Evolutionary conservation across 2,113 vertebrate genomes (phyloP).

Genomic region (Thymallus thymallus): DNA sequence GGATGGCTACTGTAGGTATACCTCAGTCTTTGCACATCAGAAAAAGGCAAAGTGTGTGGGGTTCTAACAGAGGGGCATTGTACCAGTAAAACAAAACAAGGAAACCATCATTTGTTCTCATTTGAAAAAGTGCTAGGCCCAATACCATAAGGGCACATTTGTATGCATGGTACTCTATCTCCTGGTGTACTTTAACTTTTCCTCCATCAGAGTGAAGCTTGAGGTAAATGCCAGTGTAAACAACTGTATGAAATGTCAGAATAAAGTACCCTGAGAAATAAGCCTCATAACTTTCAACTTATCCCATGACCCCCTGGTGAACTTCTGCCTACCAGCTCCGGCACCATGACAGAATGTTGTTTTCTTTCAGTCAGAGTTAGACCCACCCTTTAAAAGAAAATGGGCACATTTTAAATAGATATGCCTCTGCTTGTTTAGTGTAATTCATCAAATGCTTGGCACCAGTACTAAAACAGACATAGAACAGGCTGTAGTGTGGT

Average conservation of each 20-base stretch:
- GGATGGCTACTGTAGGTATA: too few relatives aligned
- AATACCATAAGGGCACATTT: too few relatives aligned
- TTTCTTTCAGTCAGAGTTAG: constrained; percentile 50
- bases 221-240: not conserved
- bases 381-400: constrained; percentile 17
- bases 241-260: not conserved
- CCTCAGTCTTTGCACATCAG: too few relatives aligned
- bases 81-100: too few relatives aligned
- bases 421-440: not conserved
- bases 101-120: too few relatives aligned
- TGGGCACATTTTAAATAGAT: not conserved
- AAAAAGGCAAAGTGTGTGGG: too few relatives aligned
- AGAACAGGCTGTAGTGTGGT: not conserved
- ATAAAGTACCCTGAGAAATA: constrained; percentile 30
- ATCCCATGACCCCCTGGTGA: constrained; percentile 49
- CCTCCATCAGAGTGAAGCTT: too few relatives aligned
- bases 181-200: too few relatives aligned
- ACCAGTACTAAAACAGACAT: not conserved
- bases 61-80: too few relatives aligned
- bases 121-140: too few relatives aligned
- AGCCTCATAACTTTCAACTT: constrained; percentile 23
- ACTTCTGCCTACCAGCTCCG: not conserved
- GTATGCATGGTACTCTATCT: too few relatives aligned
- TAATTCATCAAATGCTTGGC: constrained; percentile 14
- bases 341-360: not conserved